Conservation (phyloP, 2,797 vertebrate species). For the Garrulus glandarius region DNA sequence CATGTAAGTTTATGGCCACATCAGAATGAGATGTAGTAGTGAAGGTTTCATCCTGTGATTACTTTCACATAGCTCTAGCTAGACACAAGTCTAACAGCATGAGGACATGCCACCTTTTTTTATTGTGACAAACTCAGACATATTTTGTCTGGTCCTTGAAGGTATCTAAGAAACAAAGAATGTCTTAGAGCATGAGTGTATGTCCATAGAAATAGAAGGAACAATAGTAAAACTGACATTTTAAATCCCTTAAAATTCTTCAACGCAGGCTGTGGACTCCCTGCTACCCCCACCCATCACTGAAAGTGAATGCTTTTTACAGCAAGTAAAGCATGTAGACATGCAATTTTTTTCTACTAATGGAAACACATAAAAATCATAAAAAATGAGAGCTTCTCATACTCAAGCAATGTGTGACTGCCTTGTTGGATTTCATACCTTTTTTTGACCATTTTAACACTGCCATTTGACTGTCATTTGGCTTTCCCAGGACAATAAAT, state of each 20-base stretch:
- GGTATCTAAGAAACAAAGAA: background rate
- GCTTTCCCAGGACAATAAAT: background rate
- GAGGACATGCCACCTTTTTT: background rate
- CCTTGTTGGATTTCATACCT: background rate
- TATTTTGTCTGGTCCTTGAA: background rate
- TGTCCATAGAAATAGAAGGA: background rate
- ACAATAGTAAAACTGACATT: background rate
- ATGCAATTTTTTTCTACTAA: background rate
- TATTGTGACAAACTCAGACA: background rate
- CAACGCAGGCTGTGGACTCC: background rate
- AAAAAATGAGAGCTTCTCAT: background rate
- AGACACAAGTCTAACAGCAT: background rate
- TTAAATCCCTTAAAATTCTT: background rate
- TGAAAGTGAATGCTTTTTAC: background rate
- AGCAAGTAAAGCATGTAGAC: background rate
- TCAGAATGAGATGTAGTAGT: background rate
- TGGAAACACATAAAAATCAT: background rate
- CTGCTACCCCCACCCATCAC: fast-evolving
- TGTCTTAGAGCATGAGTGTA: background rate
- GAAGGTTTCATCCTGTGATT: background rate
- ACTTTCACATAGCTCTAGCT: background rate
- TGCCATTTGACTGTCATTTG: background rate
- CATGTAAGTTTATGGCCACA: background rate
- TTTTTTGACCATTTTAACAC: background rate
- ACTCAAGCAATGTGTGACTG: background rate